Conservation (phyloP, 1,140 invertebrate genomes). For the Zaprionus ornatus region DNA sequence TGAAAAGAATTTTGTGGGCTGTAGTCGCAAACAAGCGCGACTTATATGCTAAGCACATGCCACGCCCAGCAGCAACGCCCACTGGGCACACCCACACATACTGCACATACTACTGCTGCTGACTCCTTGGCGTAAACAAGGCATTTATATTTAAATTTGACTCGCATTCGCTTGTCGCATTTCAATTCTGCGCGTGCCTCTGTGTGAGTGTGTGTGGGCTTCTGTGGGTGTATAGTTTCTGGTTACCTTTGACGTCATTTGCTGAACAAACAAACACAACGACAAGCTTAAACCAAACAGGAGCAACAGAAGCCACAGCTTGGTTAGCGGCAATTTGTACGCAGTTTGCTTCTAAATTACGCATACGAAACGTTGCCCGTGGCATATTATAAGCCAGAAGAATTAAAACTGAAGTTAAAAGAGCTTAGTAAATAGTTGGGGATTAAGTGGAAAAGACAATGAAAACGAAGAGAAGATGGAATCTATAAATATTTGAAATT, state of each 20-base stretch:
- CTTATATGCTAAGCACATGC: constrained; percentile 18
- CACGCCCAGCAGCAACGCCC: constrained; percentile 22
- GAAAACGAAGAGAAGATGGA: neutral
- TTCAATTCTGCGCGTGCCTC: constrained; percentile 29
- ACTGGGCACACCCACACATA: neutral
- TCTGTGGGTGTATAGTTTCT: constrained; percentile 29
- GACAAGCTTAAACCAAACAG: neutral
- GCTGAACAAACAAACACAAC: constrained; percentile 48
- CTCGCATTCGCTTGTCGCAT: constrained; percentile 9
- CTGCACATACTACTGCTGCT: constrained; percentile 19
- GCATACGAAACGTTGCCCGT: constrained; percentile 42
- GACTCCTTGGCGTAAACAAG: constrained; percentile 22
- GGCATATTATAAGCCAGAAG: constrained; percentile 4
- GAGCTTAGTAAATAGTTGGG: neutral
- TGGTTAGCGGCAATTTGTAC: constrained; percentile 49
- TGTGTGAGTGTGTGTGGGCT: constrained; percentile 7
- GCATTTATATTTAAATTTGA: constrained; percentile 46
- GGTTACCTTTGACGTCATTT: constrained; percentile 74
- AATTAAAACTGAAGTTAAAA: neutral
- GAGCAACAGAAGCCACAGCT: constrained; percentile 8
- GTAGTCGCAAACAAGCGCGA: constrained; percentile 24
- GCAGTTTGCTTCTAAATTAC: constrained; percentile 50
- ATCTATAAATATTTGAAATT: neutral
- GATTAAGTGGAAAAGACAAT: neutral
- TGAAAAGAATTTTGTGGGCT: constrained; percentile 9